phyloP scores from a whole-genome alignment of 2,113 vertebrate species.

The Ranitomeya imitator region DNA sequence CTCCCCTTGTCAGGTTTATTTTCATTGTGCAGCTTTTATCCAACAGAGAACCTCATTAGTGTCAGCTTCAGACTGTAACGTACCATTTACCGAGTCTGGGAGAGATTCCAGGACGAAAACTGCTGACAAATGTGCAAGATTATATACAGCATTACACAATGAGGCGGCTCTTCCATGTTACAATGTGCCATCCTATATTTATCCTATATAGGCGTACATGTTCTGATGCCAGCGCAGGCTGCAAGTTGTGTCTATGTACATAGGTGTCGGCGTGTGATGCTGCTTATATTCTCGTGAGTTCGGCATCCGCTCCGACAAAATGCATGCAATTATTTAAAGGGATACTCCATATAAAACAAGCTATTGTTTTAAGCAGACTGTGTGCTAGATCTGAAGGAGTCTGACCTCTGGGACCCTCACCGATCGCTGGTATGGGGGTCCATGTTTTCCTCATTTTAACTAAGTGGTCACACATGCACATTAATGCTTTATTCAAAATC shows the following conservation, averaged over 20 bases:
- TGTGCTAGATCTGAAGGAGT: too few species aligned
- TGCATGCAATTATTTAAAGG: too few species aligned
- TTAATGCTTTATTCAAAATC: too few species aligned
- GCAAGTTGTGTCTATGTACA: not conserved
- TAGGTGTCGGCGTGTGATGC: not conserved
- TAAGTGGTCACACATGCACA: too few species aligned
- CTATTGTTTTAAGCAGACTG: too few species aligned
- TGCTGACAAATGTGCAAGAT: conserved; percentile 40
- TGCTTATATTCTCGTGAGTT: not conserved
- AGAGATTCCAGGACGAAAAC: conserved; percentile 38
- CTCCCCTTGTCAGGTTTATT: conserved; percentile 28
- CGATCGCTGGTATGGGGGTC: too few species aligned
- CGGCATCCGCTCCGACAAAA: too few species aligned
- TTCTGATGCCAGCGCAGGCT: not conserved
- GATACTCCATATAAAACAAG: too few species aligned
- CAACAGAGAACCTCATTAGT: conserved; percentile 47
- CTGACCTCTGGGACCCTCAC: too few species aligned
- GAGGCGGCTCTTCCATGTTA: conserved; percentile 22
- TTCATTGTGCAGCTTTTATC: conserved; percentile 31
- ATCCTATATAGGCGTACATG: not conserved
- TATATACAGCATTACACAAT: conserved; percentile 48
- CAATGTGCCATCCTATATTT: conserved; percentile 32
- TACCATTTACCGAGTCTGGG: conserved; percentile 48
- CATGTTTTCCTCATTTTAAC: too few species aligned
- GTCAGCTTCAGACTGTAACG: conserved; percentile 46